phyloP scores from a whole-genome alignment of 2,888 invertebrate species.

The Falcaria lacertinaria region DNA sequence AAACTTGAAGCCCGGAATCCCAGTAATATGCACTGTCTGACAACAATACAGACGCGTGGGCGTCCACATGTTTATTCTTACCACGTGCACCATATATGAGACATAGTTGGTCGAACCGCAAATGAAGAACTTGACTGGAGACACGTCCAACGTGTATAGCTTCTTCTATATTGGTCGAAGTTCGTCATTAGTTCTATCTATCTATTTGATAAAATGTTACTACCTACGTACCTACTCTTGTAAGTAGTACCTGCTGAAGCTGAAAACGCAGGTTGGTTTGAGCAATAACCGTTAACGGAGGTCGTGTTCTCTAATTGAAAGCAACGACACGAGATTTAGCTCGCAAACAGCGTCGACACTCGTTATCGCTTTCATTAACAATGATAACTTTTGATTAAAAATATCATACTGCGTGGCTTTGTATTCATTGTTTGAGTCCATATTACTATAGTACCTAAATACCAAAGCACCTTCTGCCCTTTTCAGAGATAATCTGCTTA shows the following conservation, averaged over 20 bases:
- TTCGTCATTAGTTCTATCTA: conserved; percentile 6
- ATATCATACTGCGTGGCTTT: not conserved
- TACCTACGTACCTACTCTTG: not conserved
- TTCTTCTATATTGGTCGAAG: not conserved
- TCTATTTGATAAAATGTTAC: conserved; percentile 20
- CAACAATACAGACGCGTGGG: conserved; percentile 23
- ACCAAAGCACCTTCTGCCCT: no score
- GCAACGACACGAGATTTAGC: not conserved
- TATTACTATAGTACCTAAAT: not conserved
- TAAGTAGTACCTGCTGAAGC: not conserved
- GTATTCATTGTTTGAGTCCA: not conserved
- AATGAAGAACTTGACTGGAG: conserved; percentile 43
- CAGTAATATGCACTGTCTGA: conserved; percentile 27
- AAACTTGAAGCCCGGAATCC: no score
- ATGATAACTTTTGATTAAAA: conserved; percentile 1
- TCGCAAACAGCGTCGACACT: not conserved
- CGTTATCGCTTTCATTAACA: conserved; percentile 1
- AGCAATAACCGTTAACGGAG: conserved; percentile 1
- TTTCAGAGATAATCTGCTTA: no score
- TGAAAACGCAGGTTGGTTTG: conserved; percentile 1
- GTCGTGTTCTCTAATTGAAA: conserved; percentile 3
- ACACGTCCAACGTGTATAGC: conserved; percentile 5
- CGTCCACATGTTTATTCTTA: conserved; percentile 34
- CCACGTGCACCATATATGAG: conserved; percentile 63
- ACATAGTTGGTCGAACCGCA: conserved; percentile 48